phyloP scores from a whole-genome alignment of 2,888 invertebrate species.

The Tachina lurida region DNA sequence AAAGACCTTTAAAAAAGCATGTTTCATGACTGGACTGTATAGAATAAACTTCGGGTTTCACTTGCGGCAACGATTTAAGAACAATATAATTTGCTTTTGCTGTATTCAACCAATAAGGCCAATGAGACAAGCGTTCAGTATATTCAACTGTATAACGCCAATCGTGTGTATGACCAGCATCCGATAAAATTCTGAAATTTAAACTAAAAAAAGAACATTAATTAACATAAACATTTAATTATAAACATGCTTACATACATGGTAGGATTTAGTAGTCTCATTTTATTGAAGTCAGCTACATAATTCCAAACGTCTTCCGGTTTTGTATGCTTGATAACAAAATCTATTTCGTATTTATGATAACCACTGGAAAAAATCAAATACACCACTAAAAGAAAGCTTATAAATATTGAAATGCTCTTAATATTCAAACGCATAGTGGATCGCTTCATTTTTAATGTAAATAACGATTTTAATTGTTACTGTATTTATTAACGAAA shows the following conservation, averaged over 20 bases:
- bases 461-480: background rate
- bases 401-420: slow-evolving; percentile 72
- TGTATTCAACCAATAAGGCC: slow-evolving; percentile 86
- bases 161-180: slow-evolving; percentile 87
- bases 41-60: slow-evolving; percentile 83
- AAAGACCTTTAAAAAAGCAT: slow-evolving; percentile 85
- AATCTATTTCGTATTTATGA: slow-evolving; percentile 83
- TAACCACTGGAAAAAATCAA: slow-evolving; percentile 78
- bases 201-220: slow-evolving; percentile 83
- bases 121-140: slow-evolving; percentile 86
- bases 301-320: slow-evolving; percentile 88
- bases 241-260: slow-evolving; percentile 83
- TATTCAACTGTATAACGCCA: slow-evolving; percentile 89
- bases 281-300: slow-evolving; percentile 90
- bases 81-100: slow-evolving; percentile 86
- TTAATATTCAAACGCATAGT: slow-evolving; percentile 76
- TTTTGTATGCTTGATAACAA: slow-evolving; percentile 84
- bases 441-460: slow-evolving; percentile 73
- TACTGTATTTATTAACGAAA: background rate
- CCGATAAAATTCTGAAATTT: slow-evolving; percentile 86
- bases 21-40: slow-evolving; percentile 86
- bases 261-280: slow-evolving; percentile 88
- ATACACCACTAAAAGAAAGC: slow-evolving; percentile 76
- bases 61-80: slow-evolving; percentile 83
- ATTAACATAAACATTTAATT: background rate